Percentiles rank a stretch among this genome's conserved stretches.
Evolutionary conservation across 2,113 vertebrate genomes (phyloP).

Genomic region (Podarcis raffonei): DNA sequence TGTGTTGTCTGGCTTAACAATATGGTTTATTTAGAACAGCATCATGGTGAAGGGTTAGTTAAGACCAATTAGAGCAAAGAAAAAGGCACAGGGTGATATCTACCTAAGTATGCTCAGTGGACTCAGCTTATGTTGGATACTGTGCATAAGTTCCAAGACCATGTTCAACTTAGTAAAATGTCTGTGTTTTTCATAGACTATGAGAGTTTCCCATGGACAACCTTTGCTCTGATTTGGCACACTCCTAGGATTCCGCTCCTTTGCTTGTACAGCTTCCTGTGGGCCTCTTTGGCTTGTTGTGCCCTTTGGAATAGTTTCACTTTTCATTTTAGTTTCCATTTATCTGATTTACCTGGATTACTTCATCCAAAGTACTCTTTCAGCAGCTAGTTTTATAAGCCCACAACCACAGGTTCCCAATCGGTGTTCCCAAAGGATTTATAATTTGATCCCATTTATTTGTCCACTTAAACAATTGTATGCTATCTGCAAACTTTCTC

Average conservation of each 20-base stretch:
- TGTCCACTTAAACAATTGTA: background rate
- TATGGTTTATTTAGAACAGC: background rate
- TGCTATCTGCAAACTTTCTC: background rate
- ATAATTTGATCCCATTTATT: background rate
- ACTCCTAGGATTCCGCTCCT: background rate
- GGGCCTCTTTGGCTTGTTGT: background rate
- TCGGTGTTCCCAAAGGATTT: background rate
- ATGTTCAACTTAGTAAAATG: background rate
- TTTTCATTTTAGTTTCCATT: background rate
- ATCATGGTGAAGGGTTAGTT: background rate
- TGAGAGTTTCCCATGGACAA: background rate
- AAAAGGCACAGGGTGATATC: background rate
- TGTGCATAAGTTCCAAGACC: too few species aligned
- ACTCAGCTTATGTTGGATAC: too few species aligned
- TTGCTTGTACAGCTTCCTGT: background rate
- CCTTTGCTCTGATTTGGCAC: background rate
- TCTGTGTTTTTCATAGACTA: background rate
- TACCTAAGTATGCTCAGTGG: too few species aligned
- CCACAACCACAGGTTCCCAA: background rate
- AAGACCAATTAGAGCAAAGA: background rate
- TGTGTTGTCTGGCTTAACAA: background rate
- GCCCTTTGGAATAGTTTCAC: background rate
- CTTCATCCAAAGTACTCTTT: background rate
- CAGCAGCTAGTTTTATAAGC: background rate
- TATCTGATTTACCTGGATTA: background rate